phyloP scores from a whole-genome alignment of 1,140 invertebrate genomes.

The Drosophila sturtevanti region DNA sequence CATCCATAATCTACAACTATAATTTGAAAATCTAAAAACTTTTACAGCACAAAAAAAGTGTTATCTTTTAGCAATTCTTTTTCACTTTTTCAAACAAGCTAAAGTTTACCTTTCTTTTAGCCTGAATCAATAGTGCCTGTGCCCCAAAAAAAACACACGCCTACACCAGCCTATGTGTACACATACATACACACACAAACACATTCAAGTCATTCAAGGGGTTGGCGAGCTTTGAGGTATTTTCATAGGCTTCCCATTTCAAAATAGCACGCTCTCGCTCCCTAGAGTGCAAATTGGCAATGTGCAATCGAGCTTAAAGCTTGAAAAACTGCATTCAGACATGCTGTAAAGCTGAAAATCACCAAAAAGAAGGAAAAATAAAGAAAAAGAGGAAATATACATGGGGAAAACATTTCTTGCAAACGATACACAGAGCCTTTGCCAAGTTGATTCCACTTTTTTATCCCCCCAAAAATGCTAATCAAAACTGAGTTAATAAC shows the following conservation, averaged over 20 bases:
- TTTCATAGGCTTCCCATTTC: slow-evolving; percentile 39
- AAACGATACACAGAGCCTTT: background rate
- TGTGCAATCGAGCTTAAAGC: slow-evolving; percentile 43
- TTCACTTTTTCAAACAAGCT: background rate
- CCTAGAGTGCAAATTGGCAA: slow-evolving; percentile 44
- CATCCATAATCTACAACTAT: background rate
- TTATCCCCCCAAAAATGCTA: slow-evolving; percentile 32
- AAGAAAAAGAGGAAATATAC: slow-evolving; percentile 43
- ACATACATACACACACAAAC: background rate
- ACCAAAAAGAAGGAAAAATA: slow-evolving; percentile 4
- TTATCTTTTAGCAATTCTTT: background rate
- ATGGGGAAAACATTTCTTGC: slow-evolving; percentile 12
- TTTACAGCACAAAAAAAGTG: background rate
- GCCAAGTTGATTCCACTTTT: slow-evolving; percentile 1
- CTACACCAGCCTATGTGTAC: background rate
- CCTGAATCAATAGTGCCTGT: background rate
- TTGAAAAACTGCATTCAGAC: background rate
- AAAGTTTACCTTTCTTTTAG: background rate
- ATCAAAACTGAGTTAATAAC: slow-evolving; percentile 68
- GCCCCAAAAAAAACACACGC: background rate
- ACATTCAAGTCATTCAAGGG: background rate
- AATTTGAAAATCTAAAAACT: background rate
- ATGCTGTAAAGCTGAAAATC: slow-evolving; percentile 1
- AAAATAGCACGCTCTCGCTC: slow-evolving; percentile 8
- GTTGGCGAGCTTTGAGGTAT: slow-evolving; percentile 37